Conservation (phyloP, 2,888 invertebrate genomes). For the Polymixis lichenea region DNA sequence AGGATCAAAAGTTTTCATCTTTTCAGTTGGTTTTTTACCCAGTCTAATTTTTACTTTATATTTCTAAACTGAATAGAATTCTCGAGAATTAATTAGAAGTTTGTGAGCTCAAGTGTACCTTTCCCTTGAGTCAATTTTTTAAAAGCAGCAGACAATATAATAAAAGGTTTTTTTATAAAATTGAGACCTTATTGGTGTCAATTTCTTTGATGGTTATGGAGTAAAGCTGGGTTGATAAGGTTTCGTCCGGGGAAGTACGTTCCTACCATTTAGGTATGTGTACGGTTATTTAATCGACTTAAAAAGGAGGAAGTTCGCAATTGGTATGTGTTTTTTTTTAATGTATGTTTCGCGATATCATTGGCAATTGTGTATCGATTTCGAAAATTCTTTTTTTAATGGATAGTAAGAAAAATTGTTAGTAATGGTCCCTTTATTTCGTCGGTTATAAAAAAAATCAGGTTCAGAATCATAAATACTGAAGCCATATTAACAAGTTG, state of each 20-base stretch:
- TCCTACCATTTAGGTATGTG: not conserved
- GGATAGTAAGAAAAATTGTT: too few species aligned
- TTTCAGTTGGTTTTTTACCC: conserved; percentile 1
- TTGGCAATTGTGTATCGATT: too few species aligned
- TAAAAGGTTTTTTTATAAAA: conserved; percentile 9
- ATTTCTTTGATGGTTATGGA: not conserved
- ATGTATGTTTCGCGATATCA: too few species aligned
- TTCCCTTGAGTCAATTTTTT: conserved; percentile 10
- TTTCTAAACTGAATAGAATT: conserved; percentile 42
- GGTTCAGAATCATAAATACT: too few species aligned
- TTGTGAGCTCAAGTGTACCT: conserved; percentile 5
- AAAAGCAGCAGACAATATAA: not conserved
- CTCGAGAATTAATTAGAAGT: conserved; percentile 17
- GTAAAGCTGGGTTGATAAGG: not conserved
- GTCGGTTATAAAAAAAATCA: too few species aligned
- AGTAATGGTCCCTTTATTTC: too few species aligned
- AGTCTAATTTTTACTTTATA: not conserved
- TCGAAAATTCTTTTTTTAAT: too few species aligned
- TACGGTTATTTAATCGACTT: not conserved
- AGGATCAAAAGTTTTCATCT: conserved; percentile 41
- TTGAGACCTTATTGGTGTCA: conserved; percentile 7
- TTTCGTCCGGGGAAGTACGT: not conserved
- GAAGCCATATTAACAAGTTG: too few species aligned
- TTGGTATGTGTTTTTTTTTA: too few species aligned
- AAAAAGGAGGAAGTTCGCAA: too few species aligned